Evolutionary conservation across 2,888 invertebrate species (phyloP).

Genomic region (Ceramica pisi): DNA sequence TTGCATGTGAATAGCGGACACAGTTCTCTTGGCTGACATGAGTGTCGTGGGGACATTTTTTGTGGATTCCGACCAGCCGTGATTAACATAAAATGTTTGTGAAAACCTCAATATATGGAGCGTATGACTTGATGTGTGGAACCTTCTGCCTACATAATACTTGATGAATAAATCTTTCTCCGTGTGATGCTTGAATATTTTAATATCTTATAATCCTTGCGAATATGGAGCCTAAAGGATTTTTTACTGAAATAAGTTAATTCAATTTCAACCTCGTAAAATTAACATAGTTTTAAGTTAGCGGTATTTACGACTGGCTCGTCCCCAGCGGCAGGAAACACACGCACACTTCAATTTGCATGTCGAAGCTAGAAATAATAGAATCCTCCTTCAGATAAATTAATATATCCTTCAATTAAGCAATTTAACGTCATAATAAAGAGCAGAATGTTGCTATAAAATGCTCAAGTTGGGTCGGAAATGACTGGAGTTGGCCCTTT

Average conservation of each 20-base stretch:
- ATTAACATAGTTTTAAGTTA: constrained; percentile 58
- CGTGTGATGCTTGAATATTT: constrained; percentile 65
- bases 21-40: constrained; percentile 72
- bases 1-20: constrained; percentile 81
- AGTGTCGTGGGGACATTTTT: constrained; percentile 77
- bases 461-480: constrained; percentile 76
- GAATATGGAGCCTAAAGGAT: constrained; percentile 38
- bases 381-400: constrained; percentile 64
- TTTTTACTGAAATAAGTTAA: constrained; percentile 34
- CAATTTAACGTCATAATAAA: constrained; percentile 80
- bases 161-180: constrained; percentile 68
- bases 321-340: constrained; percentile 40
- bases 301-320: constrained; percentile 28
- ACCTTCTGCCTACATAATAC: constrained; percentile 62
- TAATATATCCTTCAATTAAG: constrained; percentile 80
- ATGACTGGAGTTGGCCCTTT: constrained; percentile 81
- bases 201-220: constrained; percentile 60
- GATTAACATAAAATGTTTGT: constrained; percentile 84
- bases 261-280: constrained; percentile 49
- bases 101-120: constrained; percentile 74
- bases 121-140: constrained; percentile 74
- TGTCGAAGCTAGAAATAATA: constrained; percentile 63
- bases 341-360: constrained; percentile 64
- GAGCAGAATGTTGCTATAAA: constrained; percentile 78
- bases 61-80: constrained; percentile 72